Base-by-base conservation (phyloP, 2,113 vertebrate species). In the Cryptotis parvus region DNA sequence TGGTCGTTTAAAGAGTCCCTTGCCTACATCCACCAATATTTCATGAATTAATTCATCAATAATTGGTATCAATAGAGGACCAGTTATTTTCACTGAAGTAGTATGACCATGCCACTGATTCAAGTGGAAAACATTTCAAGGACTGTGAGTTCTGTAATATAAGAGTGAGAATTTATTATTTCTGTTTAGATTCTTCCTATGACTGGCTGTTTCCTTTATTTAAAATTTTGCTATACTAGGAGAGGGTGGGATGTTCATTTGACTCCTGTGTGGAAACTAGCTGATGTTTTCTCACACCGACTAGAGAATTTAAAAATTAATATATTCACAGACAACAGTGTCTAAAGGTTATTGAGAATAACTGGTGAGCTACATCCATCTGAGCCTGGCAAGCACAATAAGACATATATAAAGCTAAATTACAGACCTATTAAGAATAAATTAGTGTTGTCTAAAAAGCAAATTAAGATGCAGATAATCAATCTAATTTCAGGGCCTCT, bases 341-440 rank as follows among this genome's bases (percentile, higher is more conserved):
- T 95, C 94, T 95, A 96, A 95, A 97, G 95, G 75, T 97, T 95
- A 63, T 39, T 91, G 90, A 93, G 95, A 22, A 90, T 91, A 85
- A 92, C 85, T 94, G 86, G 80, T 63, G 69, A 58, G 76, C 88
- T 95, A 81, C 68, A 95, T 80, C 87, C 88, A 93, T 94, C 16
- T 16, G 49, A 95, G 41, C 76, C 94, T 95, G 82, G 43, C 87
- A 96, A 96, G 37, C 2, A 27, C 91, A 95, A 69, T 43, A 89
- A 91, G 90, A 96, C 95, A 94, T 27, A 79, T 87, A 96, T 96
- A 96, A 97, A 96, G 87, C 80, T 96, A 96, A 97, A 98, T 98
- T 97, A 97, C 75, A 16, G 61, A 93, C 89, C 89, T 96, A 97
- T 97, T 98, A 97, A 97, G 97, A 97, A 97, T 92, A 95, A 97